Conservation (phyloP, 2,113 vertebrate species). For the Myrmecobius fasciatus region DNA sequence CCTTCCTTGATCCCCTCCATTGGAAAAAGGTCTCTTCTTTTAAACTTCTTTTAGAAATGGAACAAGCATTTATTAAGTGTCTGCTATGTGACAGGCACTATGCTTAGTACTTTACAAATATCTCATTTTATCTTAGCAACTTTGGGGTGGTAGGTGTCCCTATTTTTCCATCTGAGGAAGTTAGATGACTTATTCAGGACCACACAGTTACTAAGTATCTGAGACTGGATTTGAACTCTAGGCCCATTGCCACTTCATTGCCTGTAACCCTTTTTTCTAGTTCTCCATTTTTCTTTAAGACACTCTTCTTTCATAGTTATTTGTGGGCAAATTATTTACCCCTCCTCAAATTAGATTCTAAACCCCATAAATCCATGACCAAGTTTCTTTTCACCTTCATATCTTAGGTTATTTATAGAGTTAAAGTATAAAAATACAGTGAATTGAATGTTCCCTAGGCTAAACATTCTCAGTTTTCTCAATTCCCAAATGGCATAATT, state of each 20-base stretch:
- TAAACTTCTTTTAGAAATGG: neutral
- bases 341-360: neutral
- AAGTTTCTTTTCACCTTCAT: neutral
- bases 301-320: neutral
- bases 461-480: neutral
- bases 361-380: neutral
- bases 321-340: neutral
- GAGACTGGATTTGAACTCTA: neutral
- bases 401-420: neutral
- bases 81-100: neutral
- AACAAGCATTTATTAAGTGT: neutral
- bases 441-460: neutral
- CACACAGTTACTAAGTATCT: neutral
- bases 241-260: neutral
- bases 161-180: neutral
- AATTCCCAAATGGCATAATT: neutral
- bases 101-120: neutral
- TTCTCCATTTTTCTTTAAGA: neutral
- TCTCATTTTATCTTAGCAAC: neutral
- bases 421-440: neutral
- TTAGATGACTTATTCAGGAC: neutral
- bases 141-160: neutral
- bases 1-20: neutral
- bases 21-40: neutral
- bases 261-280: too few relatives aligned